Conservation (phyloP, 2,797 vertebrate genomes). For the Poecilia velifera region DNA sequence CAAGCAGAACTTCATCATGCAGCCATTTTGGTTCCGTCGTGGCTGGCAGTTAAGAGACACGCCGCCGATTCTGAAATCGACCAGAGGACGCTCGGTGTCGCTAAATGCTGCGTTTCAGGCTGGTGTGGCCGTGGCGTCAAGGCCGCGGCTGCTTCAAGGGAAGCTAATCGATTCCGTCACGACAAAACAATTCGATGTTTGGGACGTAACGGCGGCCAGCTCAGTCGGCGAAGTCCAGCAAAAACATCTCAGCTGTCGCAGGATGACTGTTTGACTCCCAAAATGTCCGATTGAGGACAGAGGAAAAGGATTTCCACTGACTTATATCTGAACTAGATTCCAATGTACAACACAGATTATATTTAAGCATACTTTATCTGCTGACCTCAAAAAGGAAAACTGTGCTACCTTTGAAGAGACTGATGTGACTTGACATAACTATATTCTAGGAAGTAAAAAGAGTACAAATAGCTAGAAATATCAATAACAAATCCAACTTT, state of each 20-base stretch:
- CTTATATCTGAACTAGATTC: background rate
- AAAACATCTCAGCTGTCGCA: background rate
- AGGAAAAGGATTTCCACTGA: background rate
- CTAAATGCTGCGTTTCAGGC: constrained; percentile 48
- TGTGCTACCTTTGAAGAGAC: background rate
- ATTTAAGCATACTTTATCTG: background rate
- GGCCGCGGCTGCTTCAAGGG: constrained; percentile 20
- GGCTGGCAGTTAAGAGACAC: constrained; percentile 32
- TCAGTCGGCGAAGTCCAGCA: constrained; percentile 23
- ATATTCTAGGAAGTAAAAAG: background rate
- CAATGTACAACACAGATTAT: background rate
- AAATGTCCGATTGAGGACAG: background rate
- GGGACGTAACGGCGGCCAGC: constrained; percentile 19
- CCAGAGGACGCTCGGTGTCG: constrained; percentile 39
- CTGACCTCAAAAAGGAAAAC: background rate
- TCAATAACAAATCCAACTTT: background rate
- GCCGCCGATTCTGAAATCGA: constrained; percentile 19
- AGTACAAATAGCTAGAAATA: background rate
- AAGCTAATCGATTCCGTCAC: constrained; percentile 39
- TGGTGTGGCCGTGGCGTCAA: constrained; percentile 5
- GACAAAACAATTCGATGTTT: constrained; percentile 47
- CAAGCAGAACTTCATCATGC: constrained; percentile 10
- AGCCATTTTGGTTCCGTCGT: constrained; percentile 2
- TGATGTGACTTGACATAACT: background rate
- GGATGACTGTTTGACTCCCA: constrained; percentile 7